Percentiles rank a stretch among this genome's conserved stretches.
Evolutionary conservation across 2,797 vertebrate species (phyloP).

Genomic region (Phoxinus dragarum): DNA sequence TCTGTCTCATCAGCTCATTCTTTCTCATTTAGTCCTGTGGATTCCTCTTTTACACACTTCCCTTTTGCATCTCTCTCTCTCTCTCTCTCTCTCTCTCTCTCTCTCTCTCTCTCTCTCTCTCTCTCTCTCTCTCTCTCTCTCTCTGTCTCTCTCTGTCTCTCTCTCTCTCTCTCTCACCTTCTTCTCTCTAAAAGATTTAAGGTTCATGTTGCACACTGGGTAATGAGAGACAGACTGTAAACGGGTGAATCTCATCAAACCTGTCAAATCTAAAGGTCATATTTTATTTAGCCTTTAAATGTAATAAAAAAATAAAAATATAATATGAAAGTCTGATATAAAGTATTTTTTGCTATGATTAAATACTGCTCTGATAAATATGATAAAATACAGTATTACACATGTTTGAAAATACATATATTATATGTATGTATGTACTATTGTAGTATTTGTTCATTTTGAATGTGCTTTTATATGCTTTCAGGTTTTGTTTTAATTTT

Average conservation of each 20-base stretch:
- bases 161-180: background rate
- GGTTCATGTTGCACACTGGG: background rate
- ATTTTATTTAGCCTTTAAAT: background rate
- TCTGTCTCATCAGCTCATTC: slow-evolving; percentile 24
- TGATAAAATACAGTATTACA: background rate
- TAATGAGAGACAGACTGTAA: background rate
- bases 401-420: background rate
- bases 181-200: background rate
- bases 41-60: background rate
- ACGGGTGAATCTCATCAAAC: background rate
- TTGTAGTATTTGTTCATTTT: background rate
- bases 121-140: background rate
- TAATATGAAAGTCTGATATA: background rate
- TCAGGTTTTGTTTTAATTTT: background rate
- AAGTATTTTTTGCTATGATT: background rate
- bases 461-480: background rate
- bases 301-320: background rate
- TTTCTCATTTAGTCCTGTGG: slow-evolving; percentile 8
- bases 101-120: background rate
- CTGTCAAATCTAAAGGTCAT: background rate
- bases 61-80: background rate
- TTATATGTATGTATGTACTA: background rate
- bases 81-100: background rate
- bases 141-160: slow-evolving; percentile 9
- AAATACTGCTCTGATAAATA: background rate